These are phyloP conservation scores for Drosophila nr. perissopoda DNA, from an alignment of 2,888 invertebrate genomes.

Conservation along the genomic window DNA sequence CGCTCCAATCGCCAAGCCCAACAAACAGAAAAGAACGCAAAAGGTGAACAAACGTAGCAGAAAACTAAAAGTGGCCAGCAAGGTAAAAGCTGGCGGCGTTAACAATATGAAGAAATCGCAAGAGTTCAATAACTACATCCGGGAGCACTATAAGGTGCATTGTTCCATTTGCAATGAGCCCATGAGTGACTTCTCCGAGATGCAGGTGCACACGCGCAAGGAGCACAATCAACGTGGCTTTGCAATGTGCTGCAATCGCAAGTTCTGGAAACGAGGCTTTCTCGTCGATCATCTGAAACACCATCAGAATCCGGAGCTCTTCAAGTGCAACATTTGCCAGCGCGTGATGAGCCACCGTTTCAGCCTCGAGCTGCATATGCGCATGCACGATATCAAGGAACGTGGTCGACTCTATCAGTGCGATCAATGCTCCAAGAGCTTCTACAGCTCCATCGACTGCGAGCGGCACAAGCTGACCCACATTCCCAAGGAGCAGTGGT, in stretches of 20 bases:
- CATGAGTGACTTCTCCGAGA: conserved; percentile 69
- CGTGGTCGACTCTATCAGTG: conserved; percentile 76
- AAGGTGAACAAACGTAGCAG: conserved; percentile 26
- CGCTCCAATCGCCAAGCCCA: background rate
- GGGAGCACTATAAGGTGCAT: conserved; percentile 77
- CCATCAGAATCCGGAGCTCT: conserved; percentile 82
- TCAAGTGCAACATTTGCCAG: conserved; percentile 79
- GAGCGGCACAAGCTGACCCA: conserved; percentile 81
- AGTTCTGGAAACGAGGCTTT: conserved; percentile 77
- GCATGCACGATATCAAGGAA: conserved; percentile 72
- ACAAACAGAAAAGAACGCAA: conserved; percentile 12
- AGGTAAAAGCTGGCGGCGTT: conserved; percentile 14
- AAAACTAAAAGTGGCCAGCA: conserved; percentile 22
- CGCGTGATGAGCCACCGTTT: conserved; percentile 76
- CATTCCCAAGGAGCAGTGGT: conserved; percentile 79
- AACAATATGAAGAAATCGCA: conserved; percentile 59
- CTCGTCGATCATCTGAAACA: conserved; percentile 82
- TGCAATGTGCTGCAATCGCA: conserved; percentile 81
- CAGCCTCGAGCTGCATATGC: conserved; percentile 76
- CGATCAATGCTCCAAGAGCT: conserved; percentile 81
- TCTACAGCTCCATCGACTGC: conserved; percentile 73
- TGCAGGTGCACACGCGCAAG: conserved; percentile 70
- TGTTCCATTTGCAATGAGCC: conserved; percentile 77
- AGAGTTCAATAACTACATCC: conserved; percentile 77
- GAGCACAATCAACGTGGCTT: conserved; percentile 80